Conservation (phyloP, 2,113 vertebrate species). For the Oreocharis arfaki region DNA sequence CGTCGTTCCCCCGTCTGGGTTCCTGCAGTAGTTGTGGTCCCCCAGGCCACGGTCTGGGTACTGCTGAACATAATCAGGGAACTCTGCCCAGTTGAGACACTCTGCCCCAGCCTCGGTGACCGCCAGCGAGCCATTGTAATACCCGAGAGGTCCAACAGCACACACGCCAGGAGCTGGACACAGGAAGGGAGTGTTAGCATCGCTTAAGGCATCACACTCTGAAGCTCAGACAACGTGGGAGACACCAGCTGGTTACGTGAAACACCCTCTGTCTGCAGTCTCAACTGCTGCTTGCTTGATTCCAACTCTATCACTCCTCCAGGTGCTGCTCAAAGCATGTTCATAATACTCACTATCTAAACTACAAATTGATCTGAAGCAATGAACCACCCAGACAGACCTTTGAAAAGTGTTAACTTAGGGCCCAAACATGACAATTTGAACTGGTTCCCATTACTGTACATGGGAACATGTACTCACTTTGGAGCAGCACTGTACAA, state of each 20-base stretch:
- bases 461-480: neutral
- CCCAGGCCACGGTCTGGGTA: constrained; percentile 87
- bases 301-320: neutral
- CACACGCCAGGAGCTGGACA: constrained; percentile 76
- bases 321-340: neutral
- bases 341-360: neutral
- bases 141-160: constrained; percentile 77
- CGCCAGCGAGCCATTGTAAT: constrained; percentile 84
- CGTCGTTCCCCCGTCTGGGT: constrained; percentile 80
- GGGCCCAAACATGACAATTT: neutral
- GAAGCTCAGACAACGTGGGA: neutral
- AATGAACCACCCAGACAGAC: neutral
- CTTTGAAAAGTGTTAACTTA: neutral
- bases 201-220: neutral
- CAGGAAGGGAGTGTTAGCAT: neutral
- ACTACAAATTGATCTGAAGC: neutral
- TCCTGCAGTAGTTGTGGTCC: constrained; percentile 87
- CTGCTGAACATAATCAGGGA: constrained; percentile 89
- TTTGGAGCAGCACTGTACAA: neutral
- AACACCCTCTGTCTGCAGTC: neutral
- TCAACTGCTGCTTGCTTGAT: neutral
- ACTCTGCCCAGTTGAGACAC: constrained; percentile 87
- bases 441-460: neutral
- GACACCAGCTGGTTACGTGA: neutral
- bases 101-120: constrained; percentile 81